These are phyloP conservation scores for Anguilla rostrata DNA, from an alignment of 2,113 vertebrate genomes.

Conservation along the genomic window DNA sequence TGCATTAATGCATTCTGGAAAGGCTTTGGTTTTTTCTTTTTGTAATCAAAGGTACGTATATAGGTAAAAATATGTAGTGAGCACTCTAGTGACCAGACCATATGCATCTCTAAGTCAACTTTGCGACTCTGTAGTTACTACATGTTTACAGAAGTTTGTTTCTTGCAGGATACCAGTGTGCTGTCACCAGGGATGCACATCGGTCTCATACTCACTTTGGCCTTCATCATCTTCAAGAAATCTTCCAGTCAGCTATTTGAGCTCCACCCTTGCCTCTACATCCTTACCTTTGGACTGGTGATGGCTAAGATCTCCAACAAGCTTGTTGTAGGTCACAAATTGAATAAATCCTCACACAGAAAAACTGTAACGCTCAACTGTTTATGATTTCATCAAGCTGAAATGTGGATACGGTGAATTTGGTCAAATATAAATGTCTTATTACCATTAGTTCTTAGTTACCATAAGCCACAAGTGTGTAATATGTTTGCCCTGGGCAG, in stretches of 20 bases:
- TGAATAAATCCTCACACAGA: too few relatives aligned
- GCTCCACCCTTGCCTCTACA: slow-evolving; percentile 89
- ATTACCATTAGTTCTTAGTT: too few relatives aligned
- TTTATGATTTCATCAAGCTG: too few relatives aligned
- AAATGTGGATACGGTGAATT: too few relatives aligned
- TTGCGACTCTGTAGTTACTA: not conserved
- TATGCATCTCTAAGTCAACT: not conserved
- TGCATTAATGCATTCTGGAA: not conserved
- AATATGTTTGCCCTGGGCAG: too few relatives aligned
- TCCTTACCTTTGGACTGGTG: slow-evolving; percentile 89
- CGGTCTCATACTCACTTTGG: slow-evolving; percentile 82
- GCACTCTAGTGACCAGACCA: not conserved
- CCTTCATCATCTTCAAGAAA: slow-evolving; percentile 93
- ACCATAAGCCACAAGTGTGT: too few relatives aligned
- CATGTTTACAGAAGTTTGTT: slow-evolving; percentile 9
- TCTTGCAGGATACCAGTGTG: slow-evolving; percentile 90
- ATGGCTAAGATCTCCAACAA: slow-evolving; percentile 94
- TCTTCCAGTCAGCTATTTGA: slow-evolving; percentile 88
- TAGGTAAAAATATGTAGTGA: not conserved
- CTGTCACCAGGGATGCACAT: slow-evolving; percentile 90
- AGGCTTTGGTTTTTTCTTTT: not conserved
- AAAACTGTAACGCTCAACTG: too few relatives aligned
- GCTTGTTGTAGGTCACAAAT: slow-evolving; percentile 79
- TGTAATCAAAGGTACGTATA: not conserved
- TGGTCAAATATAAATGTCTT: too few relatives aligned